A percentile compares a stretch with the other conserved stretches of the same genome.
phyloP scores from a whole-genome alignment of 1,140 invertebrate genomes.

The Homarus americanus region DNA sequence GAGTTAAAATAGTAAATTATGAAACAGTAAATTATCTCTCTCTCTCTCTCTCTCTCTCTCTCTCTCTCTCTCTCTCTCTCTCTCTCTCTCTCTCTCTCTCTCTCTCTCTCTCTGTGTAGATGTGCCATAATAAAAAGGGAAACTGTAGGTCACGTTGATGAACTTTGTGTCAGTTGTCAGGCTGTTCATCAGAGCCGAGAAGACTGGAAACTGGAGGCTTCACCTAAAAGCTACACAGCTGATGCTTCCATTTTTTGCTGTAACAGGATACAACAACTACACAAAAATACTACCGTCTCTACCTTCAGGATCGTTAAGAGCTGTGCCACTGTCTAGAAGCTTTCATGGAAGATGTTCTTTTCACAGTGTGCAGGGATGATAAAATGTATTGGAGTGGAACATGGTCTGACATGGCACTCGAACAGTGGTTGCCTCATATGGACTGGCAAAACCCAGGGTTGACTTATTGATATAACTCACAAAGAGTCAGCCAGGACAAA shows the following conservation, averaged over 20 bases:
- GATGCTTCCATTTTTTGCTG: slow-evolving; percentile 16
- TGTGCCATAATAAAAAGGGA: too few relatives aligned
- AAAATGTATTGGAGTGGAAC: slow-evolving; percentile 15
- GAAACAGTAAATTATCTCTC: too few relatives aligned
- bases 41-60: too few relatives aligned
- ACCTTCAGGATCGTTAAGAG: neutral
- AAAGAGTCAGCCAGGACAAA: too few relatives aligned
- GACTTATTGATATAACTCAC: neutral
- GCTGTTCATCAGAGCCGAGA: too few relatives aligned
- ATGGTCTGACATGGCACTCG: neutral
- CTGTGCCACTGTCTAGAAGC: neutral
- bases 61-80: too few relatives aligned
- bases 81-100: too few relatives aligned
- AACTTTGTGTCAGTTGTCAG: too few relatives aligned
- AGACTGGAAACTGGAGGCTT: neutral
- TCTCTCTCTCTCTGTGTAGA: too few relatives aligned
- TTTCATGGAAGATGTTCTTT: neutral
- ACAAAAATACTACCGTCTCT: neutral
- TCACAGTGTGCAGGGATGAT: neutral
- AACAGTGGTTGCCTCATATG: neutral
- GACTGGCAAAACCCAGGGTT: slow-evolving; percentile 1
- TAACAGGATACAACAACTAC: slow-evolving; percentile 10
- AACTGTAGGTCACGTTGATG: too few relatives aligned
- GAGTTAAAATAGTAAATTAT: too few relatives aligned
- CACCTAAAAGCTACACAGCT: neutral